phyloP scores from a whole-genome alignment of 2,888 invertebrate genomes.

The Trachelus stipa region DNA sequence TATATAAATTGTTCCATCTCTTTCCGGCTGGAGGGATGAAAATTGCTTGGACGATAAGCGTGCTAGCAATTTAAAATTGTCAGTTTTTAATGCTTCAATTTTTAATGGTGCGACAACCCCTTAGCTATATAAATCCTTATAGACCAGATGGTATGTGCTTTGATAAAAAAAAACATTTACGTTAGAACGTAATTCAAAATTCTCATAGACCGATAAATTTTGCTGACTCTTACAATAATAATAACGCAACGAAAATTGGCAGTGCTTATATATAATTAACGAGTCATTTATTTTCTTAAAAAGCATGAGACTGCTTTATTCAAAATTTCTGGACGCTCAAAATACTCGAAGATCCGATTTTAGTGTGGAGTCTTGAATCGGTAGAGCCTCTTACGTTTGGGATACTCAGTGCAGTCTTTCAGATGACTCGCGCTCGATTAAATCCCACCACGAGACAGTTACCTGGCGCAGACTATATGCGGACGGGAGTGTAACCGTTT shows the following conservation, averaged over 20 bases:
- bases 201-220: background rate
- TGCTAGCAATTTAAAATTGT: background rate
- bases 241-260: background rate
- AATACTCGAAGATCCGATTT: background rate
- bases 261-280: background rate
- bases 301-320: background rate
- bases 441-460: background rate
- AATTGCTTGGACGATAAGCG: background rate
- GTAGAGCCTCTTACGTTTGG: background rate
- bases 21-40: background rate
- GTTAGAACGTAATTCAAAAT: background rate
- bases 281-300: background rate
- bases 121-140: background rate
- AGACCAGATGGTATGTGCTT: background rate
- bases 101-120: background rate
- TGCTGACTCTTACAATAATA: background rate
- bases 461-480: slow-evolving; percentile 2
- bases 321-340: background rate
- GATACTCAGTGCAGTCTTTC: background rate
- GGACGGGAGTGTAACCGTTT: background rate
- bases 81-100: background rate
- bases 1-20: background rate
- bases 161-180: background rate
- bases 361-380: background rate
- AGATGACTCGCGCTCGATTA: background rate